phyloP scores from a whole-genome alignment of 2,888 invertebrate species.

The Dendrolimus houi region DNA sequence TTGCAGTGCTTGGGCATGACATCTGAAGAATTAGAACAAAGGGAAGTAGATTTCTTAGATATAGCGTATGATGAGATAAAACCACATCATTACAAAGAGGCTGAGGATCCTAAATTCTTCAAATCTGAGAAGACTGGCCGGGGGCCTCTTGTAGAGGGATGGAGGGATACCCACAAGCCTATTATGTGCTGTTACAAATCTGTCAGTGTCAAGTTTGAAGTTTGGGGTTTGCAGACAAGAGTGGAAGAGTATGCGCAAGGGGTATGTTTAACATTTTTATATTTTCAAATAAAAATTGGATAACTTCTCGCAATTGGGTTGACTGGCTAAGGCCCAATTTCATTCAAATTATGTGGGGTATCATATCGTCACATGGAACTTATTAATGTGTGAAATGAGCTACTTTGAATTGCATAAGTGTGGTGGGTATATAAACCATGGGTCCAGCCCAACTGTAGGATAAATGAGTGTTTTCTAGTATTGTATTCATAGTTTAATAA shows the following conservation, averaged over 20 bases:
- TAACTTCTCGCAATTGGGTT: background rate
- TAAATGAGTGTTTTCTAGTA: too few species aligned
- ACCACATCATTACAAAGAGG: conserved; percentile 91
- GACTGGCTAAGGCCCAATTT: too few species aligned
- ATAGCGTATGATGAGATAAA: conserved; percentile 92
- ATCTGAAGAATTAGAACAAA: conserved; percentile 82
- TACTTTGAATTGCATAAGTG: too few species aligned
- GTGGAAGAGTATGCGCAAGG: conserved; percentile 93
- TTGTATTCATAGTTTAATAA: too few species aligned
- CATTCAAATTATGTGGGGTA: too few species aligned
- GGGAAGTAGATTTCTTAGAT: conserved; percentile 88
- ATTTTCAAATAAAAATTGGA: background rate
- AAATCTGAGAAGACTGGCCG: conserved; percentile 88
- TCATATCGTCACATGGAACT: too few species aligned
- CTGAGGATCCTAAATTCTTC: conserved; percentile 91
- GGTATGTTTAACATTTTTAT: conserved; percentile 54
- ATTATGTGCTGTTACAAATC: conserved; percentile 97
- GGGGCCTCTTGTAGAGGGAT: conserved; percentile 89
- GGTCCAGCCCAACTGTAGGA: too few species aligned
- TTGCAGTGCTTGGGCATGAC: conserved; percentile 84
- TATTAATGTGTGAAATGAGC: too few species aligned
- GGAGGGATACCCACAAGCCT: conserved; percentile 84
- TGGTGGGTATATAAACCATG: too few species aligned
- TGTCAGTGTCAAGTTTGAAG: conserved; percentile 91
- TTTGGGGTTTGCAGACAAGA: conserved; percentile 93